Evolutionary conservation across 2,888 invertebrate genomes (phyloP).

Genomic region (Allophyes oxyacanthae): DNA sequence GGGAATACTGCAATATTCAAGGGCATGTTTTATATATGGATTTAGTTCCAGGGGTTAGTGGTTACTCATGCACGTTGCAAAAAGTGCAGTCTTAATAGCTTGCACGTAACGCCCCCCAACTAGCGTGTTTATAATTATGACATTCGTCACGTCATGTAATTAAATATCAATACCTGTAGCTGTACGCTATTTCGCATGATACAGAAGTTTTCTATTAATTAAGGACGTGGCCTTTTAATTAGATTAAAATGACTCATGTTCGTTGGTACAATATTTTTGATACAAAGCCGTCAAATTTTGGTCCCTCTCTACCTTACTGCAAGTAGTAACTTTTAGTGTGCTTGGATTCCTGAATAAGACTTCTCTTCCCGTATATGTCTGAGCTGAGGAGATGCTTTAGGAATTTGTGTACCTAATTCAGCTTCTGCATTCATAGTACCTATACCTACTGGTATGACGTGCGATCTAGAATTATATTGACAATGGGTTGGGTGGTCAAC

Average conservation of each 20-base stretch:
- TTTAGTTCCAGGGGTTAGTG: conserved; percentile 23
- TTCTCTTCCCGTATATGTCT: too few relatives aligned
- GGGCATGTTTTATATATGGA: conserved; percentile 42
- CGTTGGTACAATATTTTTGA: too few relatives aligned
- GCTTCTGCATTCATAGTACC: too few relatives aligned
- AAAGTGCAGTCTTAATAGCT: conserved; percentile 20
- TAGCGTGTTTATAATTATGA: conserved; percentile 17
- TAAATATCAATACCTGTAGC: conserved; percentile 1
- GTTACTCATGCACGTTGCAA: conserved; percentile 30
- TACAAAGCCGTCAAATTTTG: too few relatives aligned
- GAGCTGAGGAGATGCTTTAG: too few relatives aligned
- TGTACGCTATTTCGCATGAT: neutral
- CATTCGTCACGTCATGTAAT: conserved; percentile 14
- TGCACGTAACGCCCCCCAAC: conserved; percentile 9
- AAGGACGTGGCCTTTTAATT: neutral
- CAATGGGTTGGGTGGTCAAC: too few relatives aligned
- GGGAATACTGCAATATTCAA: conserved; percentile 57
- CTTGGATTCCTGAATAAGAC: too few relatives aligned
- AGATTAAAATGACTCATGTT: neutral
- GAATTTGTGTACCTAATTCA: too few relatives aligned
- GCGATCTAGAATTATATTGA: too few relatives aligned
- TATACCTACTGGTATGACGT: too few relatives aligned
- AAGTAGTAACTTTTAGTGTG: too few relatives aligned
- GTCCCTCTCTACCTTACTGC: too few relatives aligned
- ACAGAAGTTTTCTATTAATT: conserved; percentile 3